phyloP scores from a whole-genome alignment of 2,888 invertebrate species.

The Vanessa cardui region DNA sequence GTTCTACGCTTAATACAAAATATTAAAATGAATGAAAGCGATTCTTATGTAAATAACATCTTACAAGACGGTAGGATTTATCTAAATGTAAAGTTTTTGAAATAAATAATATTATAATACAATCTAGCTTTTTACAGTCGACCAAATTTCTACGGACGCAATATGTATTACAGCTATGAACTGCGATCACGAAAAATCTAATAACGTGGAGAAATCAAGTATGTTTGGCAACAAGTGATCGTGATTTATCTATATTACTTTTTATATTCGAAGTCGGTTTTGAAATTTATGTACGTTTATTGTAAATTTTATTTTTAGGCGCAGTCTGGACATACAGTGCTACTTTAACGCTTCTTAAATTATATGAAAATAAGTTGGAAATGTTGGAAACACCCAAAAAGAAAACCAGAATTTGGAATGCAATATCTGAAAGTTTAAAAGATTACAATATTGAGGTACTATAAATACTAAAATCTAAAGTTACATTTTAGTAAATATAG shows the following conservation, averaged over 20 bases:
- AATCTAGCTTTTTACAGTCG: neutral
- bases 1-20: neutral
- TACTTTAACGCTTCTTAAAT: constrained; percentile 52
- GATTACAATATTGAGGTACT: constrained; percentile 54
- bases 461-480: neutral
- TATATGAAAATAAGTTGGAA: constrained; percentile 59
- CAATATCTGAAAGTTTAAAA: constrained; percentile 57
- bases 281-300: too few species aligned
- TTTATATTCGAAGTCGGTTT: too few species aligned
- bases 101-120: neutral
- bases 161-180: constrained; percentile 20
- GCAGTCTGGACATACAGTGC: constrained; percentile 59
- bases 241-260: constrained; percentile 16
- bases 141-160: constrained; percentile 8
- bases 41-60: constrained; percentile 2
- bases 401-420: constrained; percentile 61
- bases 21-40: constrained; percentile 13
- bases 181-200: constrained; percentile 44
- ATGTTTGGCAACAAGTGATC: constrained; percentile 21
- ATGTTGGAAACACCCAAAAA: constrained; percentile 63
- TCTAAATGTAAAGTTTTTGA: neutral
- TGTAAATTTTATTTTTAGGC: constrained; percentile 44
- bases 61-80: constrained; percentile 6
- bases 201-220: constrained; percentile 15
- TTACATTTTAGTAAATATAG: neutral